These are phyloP conservation scores for Copidosoma aretas DNA, from an alignment of 2,888 invertebrate species.

Conservation along the genomic window DNA sequence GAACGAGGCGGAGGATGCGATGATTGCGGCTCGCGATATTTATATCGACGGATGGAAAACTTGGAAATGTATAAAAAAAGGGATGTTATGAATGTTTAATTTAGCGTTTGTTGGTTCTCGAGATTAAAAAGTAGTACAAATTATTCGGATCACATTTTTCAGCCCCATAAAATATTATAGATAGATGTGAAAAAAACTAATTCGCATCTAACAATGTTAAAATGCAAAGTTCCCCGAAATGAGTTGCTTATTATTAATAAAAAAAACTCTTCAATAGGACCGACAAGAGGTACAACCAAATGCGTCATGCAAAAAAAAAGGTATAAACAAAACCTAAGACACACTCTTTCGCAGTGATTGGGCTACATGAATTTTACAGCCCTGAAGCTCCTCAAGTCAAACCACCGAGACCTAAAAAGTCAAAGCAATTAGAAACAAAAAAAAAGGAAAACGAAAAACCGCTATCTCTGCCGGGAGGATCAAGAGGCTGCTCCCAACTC, in stretches of 20 bases:
- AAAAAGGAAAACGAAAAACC: neutral
- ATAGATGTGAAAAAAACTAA: too few relatives aligned
- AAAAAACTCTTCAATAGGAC: neutral
- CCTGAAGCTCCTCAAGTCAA: neutral
- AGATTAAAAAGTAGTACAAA: too few relatives aligned
- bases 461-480: neutral
- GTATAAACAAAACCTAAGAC: neutral
- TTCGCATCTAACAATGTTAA: too few relatives aligned
- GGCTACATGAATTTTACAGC: neutral
- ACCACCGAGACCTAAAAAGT: neutral
- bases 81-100: neutral
- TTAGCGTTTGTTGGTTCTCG: neutral
- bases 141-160: too few relatives aligned
- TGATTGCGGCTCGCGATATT: neutral
- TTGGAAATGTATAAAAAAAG: too few relatives aligned
- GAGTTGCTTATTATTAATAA: neutral
- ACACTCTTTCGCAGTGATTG: neutral
- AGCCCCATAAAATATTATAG: too few relatives aligned
- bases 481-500: neutral
- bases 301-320: neutral
- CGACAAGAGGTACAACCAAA: neutral
- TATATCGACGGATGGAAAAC: neutral
- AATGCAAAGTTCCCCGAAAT: too few relatives aligned
- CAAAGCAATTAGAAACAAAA: conserved; percentile 9
- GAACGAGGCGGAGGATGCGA: neutral